Percentiles rank a stretch among this genome's conserved stretches.
These are phyloP conservation scores for Pseudorectes ferrugineus DNA, from an alignment of 2,113 vertebrate species.

Conservation along the genomic window DNA sequence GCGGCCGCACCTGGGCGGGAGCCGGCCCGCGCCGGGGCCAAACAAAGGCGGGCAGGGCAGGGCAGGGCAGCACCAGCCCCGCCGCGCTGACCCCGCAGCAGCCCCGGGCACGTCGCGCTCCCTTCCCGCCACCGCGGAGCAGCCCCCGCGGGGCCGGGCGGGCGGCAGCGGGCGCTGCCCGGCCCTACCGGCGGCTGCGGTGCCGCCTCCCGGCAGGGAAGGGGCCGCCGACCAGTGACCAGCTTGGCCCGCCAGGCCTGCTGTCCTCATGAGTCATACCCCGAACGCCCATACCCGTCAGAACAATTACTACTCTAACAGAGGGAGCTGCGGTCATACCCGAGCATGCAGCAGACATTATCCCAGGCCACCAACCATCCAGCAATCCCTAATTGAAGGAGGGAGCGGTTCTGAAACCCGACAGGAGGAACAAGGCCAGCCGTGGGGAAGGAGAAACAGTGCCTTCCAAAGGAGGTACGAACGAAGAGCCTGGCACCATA, in stretches of 20 bases:
- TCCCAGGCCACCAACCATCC: neutral
- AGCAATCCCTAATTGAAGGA: neutral
- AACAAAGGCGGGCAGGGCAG: neutral
- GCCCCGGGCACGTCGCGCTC: neutral
- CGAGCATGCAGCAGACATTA: neutral
- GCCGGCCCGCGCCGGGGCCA: no score
- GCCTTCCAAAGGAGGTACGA: neutral
- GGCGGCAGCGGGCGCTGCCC: neutral
- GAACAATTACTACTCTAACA: neutral
- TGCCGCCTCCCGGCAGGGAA: neutral
- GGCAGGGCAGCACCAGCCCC: neutral
- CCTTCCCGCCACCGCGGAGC: neutral
- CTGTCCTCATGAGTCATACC: neutral
- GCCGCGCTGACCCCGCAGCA: neutral
- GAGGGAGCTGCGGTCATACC: neutral
- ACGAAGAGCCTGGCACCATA: neutral
- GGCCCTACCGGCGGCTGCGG: neutral
- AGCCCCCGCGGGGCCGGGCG: neutral
- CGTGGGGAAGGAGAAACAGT: neutral
- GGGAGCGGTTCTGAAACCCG: neutral
- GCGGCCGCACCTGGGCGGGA: no score
- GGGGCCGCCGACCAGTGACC: neutral
- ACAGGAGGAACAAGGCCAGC: neutral
- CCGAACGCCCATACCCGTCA: neutral
- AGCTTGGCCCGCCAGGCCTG: neutral